A percentile compares a stretch with the other conserved stretches of the same genome.
Conservation (phyloP, 2,113 vertebrate genomes). For the Pteronura brasiliensis region DNA sequence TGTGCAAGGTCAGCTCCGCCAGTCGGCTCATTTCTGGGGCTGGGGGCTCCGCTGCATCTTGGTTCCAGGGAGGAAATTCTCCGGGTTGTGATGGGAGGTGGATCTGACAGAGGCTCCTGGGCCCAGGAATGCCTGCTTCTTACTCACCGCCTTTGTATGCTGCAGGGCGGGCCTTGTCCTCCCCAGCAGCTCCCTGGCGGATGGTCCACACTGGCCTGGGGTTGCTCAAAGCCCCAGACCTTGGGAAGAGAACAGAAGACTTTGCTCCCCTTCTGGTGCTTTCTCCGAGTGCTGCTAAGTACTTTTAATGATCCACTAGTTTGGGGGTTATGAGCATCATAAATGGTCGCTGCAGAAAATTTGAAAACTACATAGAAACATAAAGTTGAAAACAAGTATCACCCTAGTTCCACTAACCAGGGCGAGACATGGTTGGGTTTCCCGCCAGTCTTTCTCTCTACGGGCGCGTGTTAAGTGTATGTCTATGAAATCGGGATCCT, state of each 20-base stretch:
- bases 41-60: not conserved
- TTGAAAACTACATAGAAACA: not conserved
- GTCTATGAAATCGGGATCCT: not conserved
- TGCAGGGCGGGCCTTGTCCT: fast-evolving
- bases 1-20: fast-evolving
- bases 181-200: fast-evolving
- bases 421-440: not conserved
- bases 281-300: not conserved
- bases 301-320: not conserved
- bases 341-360: not conserved
- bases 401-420: not conserved
- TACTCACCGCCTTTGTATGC: no score
- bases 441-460: not conserved
- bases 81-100: not conserved
- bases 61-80: not conserved
- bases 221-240: not conserved
- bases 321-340: not conserved
- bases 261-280: no score
- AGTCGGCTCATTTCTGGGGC: fast-evolving
- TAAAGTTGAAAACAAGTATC: not conserved
- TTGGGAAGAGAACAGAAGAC: fast-evolving
- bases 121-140: not conserved
- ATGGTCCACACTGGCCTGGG: not conserved
- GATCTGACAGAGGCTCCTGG: not conserved
- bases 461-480: not conserved